Evolutionary conservation across 1,140 invertebrate species (phyloP), one percentile per base, ranked within the genome.

Genomic region (Drosophila insularis): DNA sequence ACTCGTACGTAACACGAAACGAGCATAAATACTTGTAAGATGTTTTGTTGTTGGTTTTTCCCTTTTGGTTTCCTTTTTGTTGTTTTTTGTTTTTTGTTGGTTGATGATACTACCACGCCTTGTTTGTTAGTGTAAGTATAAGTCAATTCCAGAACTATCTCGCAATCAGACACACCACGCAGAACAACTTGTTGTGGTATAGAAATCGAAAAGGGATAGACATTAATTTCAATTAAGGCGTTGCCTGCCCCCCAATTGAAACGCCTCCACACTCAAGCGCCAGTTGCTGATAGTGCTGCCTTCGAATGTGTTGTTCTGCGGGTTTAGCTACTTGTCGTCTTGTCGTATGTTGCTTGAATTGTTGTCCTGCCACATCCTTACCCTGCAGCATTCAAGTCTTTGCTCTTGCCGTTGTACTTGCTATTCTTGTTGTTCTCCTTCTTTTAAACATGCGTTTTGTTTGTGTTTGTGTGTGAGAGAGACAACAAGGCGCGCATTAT

Each of bases 161-260:
- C 43, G 53, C 46, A 39, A 5, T 35, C 55, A 59, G n/a, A 39
- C 7, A 35, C 17, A n/a, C 37, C 40, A 70, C 54, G 39, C 23
- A 21, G 17, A 65, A 59, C 32, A 60, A 60, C 21, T 19, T 11
- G 23, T 68, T 11, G 23, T 68, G 75, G 32, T 58, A 63, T 79
- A 70, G 65, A 74, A 77, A 89, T 84, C 66, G 84, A 89, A 89
- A 89, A 78, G 74, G 85, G 84, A 80, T 82, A 71, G 65, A 84
- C 84, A 89, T 89, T 89, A 89, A 89, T 89, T 80, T 89, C 85
- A 84, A 89, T 89, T 89, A 89, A 50, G 80, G 77, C 80, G 62
- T 69, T 74, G 70, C 62, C 17, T 37, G 35, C 17, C 43, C 43
- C 62, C 70, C 50, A n/a, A 35, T 61, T 31, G 37, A 50, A 72